These are phyloP conservation scores for Pseudomugil gertrudae DNA, from an alignment of 2,797 vertebrate species.

Conservation along the genomic window DNA sequence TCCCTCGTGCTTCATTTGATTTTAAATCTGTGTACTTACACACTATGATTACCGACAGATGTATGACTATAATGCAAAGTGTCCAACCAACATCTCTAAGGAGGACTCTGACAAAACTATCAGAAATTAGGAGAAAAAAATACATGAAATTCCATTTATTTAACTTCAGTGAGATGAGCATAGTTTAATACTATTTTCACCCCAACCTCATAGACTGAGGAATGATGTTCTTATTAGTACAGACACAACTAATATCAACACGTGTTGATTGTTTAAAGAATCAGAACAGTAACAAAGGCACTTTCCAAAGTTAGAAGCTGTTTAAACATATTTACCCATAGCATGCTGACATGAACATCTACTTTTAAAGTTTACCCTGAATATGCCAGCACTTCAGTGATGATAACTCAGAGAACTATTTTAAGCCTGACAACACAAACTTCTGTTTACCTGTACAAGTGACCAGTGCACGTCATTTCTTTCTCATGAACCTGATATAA, in stretches of 20 bases:
- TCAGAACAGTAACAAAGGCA: conserved; percentile 17
- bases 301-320: conserved; percentile 1
- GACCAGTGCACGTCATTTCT: conserved; percentile 45
- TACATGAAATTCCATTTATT: conserved; percentile 4
- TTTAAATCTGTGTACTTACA: neutral
- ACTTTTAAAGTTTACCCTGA: conserved; percentile 42
- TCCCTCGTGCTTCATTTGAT: neutral
- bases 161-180: neutral
- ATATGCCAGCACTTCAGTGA: conserved; percentile 44
- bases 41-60: neutral
- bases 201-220: neutral
- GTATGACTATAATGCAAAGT: neutral
- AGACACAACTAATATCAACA: neutral
- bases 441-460: conserved; percentile 54
- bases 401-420: conserved; percentile 28
- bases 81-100: neutral
- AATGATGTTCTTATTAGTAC: neutral
- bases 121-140: neutral
- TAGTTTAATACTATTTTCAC: neutral
- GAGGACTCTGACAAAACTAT: neutral
- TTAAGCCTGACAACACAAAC: conserved; percentile 45
- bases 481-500: conserved; percentile 40
- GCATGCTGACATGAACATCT: conserved; percentile 20
- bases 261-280: conserved; percentile 1
- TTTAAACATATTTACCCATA: conserved; percentile 6